A percentile compares a stretch with the other conserved stretches of the same genome.
These are phyloP conservation scores for Oscheius sp. DNA, from an alignment of 2,888 invertebrate species.

Conservation along the genomic window DNA sequence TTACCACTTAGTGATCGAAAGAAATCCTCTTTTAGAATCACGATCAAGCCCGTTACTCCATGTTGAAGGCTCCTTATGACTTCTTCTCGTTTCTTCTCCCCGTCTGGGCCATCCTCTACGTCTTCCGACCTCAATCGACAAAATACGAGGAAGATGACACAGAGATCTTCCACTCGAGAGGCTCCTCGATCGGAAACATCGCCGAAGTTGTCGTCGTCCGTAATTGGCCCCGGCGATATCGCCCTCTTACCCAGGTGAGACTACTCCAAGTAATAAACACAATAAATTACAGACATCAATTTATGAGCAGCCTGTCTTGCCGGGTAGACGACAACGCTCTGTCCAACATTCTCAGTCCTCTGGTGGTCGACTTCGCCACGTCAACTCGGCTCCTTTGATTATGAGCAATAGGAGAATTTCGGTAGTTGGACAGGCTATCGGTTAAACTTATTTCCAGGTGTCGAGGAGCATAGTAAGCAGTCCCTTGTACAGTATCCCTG, in stretches of 20 bases:
- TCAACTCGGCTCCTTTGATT: conserved; percentile 53
- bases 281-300: conserved; percentile 16
- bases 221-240: conserved; percentile 57
- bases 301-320: conserved; percentile 21
- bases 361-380: conserved; percentile 41
- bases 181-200: conserved; percentile 30
- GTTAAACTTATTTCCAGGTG: conserved; percentile 27
- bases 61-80: conserved; percentile 59
- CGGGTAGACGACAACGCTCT: conserved; percentile 15
- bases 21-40: conserved; percentile 51
- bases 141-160: conserved; percentile 21
- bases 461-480: conserved; percentile 58
- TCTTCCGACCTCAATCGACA: conserved; percentile 46
- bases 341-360: background rate
- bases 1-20: background rate
- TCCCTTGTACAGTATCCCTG: conserved; percentile 64
- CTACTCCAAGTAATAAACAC: background rate
- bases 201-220: conserved; percentile 57
- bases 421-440: background rate
- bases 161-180: conserved; percentile 16
- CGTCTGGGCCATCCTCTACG: conserved; percentile 63
- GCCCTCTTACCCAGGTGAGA: conserved; percentile 55
- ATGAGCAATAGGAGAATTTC: conserved; percentile 44
- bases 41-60: conserved; percentile 56
- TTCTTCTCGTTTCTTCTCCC: conserved; percentile 57